Evolutionary conservation across 2,888 invertebrate genomes (phyloP).

Genomic region (Caenorhabditis plicata): DNA sequence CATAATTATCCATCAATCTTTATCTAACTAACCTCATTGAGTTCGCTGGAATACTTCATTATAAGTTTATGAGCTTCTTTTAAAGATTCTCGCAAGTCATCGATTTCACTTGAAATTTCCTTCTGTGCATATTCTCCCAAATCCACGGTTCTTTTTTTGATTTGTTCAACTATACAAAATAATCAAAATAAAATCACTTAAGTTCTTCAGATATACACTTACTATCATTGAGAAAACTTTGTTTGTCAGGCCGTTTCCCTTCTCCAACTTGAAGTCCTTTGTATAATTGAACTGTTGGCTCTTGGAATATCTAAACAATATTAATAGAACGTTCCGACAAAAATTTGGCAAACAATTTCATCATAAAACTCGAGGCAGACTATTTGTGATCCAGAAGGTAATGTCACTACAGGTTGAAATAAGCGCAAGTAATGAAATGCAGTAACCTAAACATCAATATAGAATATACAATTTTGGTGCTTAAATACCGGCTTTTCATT

Average conservation of each 20-base stretch:
- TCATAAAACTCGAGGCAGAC: conserved; percentile 60
- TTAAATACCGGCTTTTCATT: conserved; percentile 87
- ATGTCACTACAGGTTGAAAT: conserved; percentile 44
- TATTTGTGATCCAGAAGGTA: conserved; percentile 35
- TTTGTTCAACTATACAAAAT: conserved; percentile 37
- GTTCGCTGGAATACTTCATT: conserved; percentile 30
- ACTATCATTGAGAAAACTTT: conserved; percentile 44
- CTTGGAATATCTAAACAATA: conserved; percentile 48
- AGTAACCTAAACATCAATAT: conserved; percentile 35
- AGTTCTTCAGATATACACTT: conserved; percentile 13
- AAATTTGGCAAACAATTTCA: conserved; percentile 43
- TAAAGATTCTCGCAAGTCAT: conserved; percentile 45
- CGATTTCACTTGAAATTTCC: conserved; percentile 45
- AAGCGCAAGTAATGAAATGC: conserved; percentile 56
- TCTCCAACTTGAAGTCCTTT: conserved; percentile 30
- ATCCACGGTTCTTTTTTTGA: conserved; percentile 34
- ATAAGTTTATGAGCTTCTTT: conserved; percentile 40
- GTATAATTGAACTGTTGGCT: conserved; percentile 48
- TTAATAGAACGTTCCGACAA: neutral
- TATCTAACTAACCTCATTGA: conserved; percentile 2
- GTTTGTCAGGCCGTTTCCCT: conserved; percentile 38
- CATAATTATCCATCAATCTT: neutral
- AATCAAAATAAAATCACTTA: neutral
- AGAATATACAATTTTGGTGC: conserved; percentile 1
- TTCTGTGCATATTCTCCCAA: conserved; percentile 32